A percentile compares a stretch with the other conserved stretches of the same genome.
Conservation (phyloP, 2,113 vertebrate genomes). For the Chascanopsetta lugubris region DNA sequence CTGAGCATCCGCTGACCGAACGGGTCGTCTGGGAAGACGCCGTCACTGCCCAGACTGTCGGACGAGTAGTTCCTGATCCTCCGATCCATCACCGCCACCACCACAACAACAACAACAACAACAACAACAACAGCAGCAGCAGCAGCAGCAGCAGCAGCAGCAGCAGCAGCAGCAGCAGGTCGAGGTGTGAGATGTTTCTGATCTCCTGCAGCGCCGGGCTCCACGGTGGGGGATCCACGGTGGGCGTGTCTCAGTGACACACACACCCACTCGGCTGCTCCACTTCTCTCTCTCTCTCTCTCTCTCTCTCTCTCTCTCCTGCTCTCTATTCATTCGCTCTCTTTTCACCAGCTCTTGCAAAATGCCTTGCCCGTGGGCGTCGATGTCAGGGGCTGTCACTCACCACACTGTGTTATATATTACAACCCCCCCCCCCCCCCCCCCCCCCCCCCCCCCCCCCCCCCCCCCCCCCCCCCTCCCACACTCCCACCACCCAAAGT, state of each 20-base stretch:
- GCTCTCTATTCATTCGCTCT: constrained; percentile 16
- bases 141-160: neutral
- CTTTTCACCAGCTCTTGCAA: constrained; percentile 48
- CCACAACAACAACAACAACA: neutral
- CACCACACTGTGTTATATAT: no score
- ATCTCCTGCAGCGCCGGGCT: constrained; percentile 9
- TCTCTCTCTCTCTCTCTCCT: constrained; percentile 16
- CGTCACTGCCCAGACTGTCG: constrained; percentile 74
- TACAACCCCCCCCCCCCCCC: no score
- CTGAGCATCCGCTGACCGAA: constrained; percentile 69
- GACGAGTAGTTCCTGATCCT: constrained; percentile 65
- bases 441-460: no score
- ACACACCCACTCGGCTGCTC: constrained; percentile 45
- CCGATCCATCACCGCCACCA: constrained; percentile 29
- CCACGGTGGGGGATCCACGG: constrained; percentile 28
- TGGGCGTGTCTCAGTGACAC: constrained; percentile 70
- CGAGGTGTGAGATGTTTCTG: constrained; percentile 11
- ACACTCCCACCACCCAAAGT: no score
- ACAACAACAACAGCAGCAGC: neutral
- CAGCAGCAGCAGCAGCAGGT: neutral
- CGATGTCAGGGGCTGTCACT: constrained; percentile 54
- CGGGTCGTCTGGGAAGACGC: constrained; percentile 74
- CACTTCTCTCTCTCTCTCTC: constrained; percentile 13
- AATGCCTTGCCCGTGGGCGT: constrained; percentile 65
- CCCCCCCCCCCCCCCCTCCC: no score